Conservation (phyloP, 2,113 vertebrate species). For the Synchiropus splendidus region DNA sequence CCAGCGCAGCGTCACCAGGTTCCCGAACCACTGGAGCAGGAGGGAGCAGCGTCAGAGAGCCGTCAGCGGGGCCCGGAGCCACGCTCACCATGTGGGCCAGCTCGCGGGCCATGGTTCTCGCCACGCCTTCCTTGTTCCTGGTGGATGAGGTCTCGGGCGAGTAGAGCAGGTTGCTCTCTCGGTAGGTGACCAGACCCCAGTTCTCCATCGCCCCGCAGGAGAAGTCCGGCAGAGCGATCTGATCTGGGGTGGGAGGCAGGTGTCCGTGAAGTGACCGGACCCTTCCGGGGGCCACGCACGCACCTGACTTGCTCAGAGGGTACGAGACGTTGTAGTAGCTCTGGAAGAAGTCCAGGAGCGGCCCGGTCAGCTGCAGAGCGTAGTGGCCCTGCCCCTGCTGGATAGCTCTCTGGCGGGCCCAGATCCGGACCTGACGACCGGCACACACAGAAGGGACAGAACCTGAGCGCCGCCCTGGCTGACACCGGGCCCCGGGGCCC, state of each 20-base stretch:
- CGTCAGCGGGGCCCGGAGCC: not conserved
- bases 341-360: slow-evolving; percentile 75
- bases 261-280: not conserved
- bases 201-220: slow-evolving; percentile 91
- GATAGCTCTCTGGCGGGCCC: slow-evolving; percentile 75
- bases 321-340: slow-evolving; percentile 61
- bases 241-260: slow-evolving; percentile 63
- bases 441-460: not conserved
- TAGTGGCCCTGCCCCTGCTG: slow-evolving; percentile 51
- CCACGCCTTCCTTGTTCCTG: slow-evolving; percentile 76
- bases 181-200: slow-evolving; percentile 90
- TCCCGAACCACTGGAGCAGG: slow-evolving; percentile 80
- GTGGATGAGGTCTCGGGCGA: slow-evolving; percentile 65
- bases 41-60: not conserved
- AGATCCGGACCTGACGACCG: slow-evolving; percentile 81
- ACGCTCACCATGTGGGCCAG: slow-evolving; percentile 81
- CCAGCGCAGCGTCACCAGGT: slow-evolving; percentile 86
- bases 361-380: slow-evolving; percentile 62
- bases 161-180: slow-evolving; percentile 76
- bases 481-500: too few relatives aligned
- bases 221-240: slow-evolving; percentile 84
- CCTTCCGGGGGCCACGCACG: too few relatives aligned
- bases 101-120: slow-evolving; percentile 80
- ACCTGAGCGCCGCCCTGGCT: too few relatives aligned
- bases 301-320: slow-evolving; percentile 80